phyloP scores from a whole-genome alignment of 2,113 vertebrate genomes.

The Mustela lutreola region DNA sequence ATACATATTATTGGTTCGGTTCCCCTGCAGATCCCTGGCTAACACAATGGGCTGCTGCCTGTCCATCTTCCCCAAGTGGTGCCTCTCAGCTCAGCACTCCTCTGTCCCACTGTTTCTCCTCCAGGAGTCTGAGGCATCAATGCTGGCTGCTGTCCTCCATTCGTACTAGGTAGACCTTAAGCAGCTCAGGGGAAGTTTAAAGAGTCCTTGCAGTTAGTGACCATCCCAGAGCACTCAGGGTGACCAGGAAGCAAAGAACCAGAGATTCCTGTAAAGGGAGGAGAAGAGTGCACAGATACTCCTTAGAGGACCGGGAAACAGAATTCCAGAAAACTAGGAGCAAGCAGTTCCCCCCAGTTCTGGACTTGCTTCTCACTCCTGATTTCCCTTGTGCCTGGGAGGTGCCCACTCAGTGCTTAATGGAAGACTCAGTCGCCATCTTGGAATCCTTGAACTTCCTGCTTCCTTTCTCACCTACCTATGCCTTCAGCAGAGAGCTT shows the following conservation, averaged over 20 bases:
- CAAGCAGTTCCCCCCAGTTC: not conserved
- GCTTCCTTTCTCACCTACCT: not conserved
- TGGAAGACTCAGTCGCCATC: not conserved
- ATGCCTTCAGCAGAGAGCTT: not conserved
- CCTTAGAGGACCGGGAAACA: not conserved
- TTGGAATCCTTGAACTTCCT: not conserved
- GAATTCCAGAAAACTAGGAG: not conserved
- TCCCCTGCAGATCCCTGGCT: not conserved
- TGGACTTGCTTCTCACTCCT: not conserved
- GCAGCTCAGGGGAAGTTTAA: fast-evolving
- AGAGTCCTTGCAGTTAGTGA: not conserved
- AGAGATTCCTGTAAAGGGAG: not conserved
- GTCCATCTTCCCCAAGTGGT: not conserved
- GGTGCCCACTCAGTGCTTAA: not conserved
- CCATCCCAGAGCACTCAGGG: not conserved
- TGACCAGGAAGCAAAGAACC: not conserved
- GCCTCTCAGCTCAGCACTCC: not conserved
- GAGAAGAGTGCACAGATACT: not conserved
- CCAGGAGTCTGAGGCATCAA: not conserved
- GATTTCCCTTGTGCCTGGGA: not conserved
- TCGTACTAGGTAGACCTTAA: no score
- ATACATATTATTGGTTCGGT: not conserved
- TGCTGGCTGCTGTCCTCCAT: not conserved
- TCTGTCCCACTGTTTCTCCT: not conserved
- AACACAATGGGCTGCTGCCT: not conserved